Evolutionary conservation across 2,888 invertebrate genomes (phyloP).

Genomic region (Synergus itoensis): DNA sequence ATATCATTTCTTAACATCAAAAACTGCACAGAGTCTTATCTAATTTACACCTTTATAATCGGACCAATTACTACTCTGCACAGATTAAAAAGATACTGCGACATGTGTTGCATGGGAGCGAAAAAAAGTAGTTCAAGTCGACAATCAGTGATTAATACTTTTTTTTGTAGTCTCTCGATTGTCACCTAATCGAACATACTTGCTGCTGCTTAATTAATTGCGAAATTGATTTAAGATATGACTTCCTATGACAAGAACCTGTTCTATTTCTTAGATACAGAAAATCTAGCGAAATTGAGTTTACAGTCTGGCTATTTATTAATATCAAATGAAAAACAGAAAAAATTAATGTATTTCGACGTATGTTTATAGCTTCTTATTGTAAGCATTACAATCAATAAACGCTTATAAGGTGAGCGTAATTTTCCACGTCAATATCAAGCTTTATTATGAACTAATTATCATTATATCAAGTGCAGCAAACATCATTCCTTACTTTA

Average conservation of each 20-base stretch:
- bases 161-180: conserved; percentile 1
- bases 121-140: conserved; percentile 11
- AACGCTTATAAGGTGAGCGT: not conserved
- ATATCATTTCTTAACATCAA: not conserved
- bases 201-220: conserved; percentile 12
- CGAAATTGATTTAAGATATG: conserved; percentile 4
- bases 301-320: not conserved
- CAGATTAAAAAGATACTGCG: conserved; percentile 12
- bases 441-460: not conserved
- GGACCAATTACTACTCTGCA: not conserved
- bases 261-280: not conserved
- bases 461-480: not conserved
- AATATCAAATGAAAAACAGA: not conserved
- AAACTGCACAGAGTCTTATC: not conserved
- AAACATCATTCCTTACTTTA: not conserved
- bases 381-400: not conserved
- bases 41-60: conserved; percentile 3
- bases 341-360: not conserved
- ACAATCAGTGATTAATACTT: not conserved
- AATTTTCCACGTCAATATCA: not conserved
- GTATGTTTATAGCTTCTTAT: not conserved
- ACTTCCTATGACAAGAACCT: not conserved
- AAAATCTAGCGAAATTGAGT: not conserved
- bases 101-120: not conserved
- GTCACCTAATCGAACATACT: conserved; percentile 12